These are phyloP conservation scores for Drosophila ercepeae DNA, from an alignment of 1,140 invertebrate genomes.

Conservation along the genomic window DNA sequence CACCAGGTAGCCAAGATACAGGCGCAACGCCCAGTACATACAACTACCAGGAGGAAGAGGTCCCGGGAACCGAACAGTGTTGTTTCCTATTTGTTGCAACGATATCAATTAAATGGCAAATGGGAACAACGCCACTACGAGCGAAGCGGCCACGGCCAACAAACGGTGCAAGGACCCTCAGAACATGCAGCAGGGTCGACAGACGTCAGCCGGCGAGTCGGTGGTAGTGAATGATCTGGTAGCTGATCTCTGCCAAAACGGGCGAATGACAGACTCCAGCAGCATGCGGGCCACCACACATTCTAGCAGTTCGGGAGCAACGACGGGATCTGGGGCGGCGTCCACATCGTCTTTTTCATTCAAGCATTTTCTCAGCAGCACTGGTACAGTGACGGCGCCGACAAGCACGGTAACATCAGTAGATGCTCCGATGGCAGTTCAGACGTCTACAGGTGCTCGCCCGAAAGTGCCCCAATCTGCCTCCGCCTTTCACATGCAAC, in stretches of 20 bases:
- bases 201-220: conserved; percentile 27
- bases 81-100: not conserved
- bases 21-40: not conserved
- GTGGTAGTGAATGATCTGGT: conserved; percentile 68
- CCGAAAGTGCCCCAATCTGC: conserved; percentile 82
- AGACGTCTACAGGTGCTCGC: conserved; percentile 77
- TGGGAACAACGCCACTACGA: conserved; percentile 68
- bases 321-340: conserved; percentile 2
- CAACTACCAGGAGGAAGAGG: not conserved
- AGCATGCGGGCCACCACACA: conserved; percentile 46
- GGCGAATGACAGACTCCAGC: conserved; percentile 50
- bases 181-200: conserved; percentile 25
- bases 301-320: conserved; percentile 3
- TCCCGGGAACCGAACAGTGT: not conserved
- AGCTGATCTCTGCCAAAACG: conserved; percentile 66
- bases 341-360: conserved; percentile 87
- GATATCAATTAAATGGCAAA: conserved; percentile 64
- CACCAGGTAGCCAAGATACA: not conserved
- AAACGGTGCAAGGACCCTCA: conserved; percentile 29
- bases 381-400: conserved; percentile 70
- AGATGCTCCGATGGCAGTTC: conserved; percentile 49
- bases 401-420: conserved; percentile 76
- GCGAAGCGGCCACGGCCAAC: conserved; percentile 41
- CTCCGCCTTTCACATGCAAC: conserved; percentile 65
- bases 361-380: conserved; percentile 88